These are phyloP conservation scores for Tipula lateralis DNA, from an alignment of 2,888 invertebrate species.

Conservation along the genomic window DNA sequence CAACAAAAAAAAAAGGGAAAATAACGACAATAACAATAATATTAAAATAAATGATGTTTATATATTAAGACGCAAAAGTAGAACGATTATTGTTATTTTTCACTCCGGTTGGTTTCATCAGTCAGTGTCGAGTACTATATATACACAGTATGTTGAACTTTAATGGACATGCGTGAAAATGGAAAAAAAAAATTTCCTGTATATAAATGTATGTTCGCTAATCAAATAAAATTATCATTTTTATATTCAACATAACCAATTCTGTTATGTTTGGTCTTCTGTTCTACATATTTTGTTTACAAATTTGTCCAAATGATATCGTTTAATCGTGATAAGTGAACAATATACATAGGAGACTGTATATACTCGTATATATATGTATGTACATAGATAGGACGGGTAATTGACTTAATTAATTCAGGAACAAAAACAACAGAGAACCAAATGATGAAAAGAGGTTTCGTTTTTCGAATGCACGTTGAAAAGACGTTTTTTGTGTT, in stretches of 20 bases:
- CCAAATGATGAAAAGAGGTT: neutral
- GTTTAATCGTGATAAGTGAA: neutral
- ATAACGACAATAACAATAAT: neutral
- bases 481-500: neutral
- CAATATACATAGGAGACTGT: neutral
- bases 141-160: neutral
- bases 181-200: neutral
- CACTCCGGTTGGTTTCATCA: neutral
- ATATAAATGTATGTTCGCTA: too few species aligned
- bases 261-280: neutral
- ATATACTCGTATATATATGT: neutral
- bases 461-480: neutral
- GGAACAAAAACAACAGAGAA: neutral
- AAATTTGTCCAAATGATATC: constrained; percentile 24
- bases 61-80: neutral
- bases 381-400: neutral
- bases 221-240: constrained; percentile 24
- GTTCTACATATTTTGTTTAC: neutral
- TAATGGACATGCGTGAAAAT: neutral
- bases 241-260: neutral
- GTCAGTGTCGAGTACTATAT: neutral
- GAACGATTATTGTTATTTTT: neutral
- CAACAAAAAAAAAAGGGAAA: neutral
- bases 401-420: constrained; percentile 24
- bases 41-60: neutral